Conservation (phyloP, 2,797 vertebrate genomes). For the Cynopterus sphinx region DNA sequence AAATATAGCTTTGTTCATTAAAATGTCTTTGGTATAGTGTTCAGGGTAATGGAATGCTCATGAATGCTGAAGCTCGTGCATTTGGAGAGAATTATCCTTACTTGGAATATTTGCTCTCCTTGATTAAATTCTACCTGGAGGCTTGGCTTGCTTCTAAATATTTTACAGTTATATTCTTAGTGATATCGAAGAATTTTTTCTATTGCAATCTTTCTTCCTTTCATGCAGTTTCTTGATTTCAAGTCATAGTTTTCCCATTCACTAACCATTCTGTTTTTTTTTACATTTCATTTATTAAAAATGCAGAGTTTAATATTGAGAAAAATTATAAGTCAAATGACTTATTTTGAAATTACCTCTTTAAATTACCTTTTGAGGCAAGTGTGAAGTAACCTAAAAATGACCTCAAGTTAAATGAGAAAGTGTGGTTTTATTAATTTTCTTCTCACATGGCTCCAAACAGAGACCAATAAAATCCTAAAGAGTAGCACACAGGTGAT, state of each 20-base stretch:
- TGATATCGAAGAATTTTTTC: neutral
- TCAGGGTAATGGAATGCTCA: neutral
- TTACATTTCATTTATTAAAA: neutral
- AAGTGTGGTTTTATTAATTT: neutral
- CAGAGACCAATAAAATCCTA: slow-evolving; percentile 39
- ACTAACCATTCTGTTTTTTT: neutral
- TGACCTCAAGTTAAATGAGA: slow-evolving; percentile 34
- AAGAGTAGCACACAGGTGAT: slow-evolving; percentile 40
- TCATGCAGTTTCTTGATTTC: neutral
- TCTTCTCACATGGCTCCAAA: neutral
- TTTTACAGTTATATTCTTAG: neutral
- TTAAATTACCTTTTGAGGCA: neutral
- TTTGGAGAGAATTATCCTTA: neutral
- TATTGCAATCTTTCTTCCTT: neutral
- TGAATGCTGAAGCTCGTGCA: neutral
- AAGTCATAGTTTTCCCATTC: neutral
- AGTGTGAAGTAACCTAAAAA: neutral
- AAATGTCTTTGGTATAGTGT: neutral
- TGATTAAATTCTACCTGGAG: neutral
- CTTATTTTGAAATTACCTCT: slow-evolving; percentile 16
- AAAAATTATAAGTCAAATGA: neutral
- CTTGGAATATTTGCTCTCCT: neutral
- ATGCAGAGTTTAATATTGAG: neutral
- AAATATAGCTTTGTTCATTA: neutral
- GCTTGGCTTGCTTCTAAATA: neutral